These are phyloP conservation scores for Percopsis omiscomaycus DNA, from an alignment of 2,797 vertebrate genomes.

Conservation along the genomic window DNA sequence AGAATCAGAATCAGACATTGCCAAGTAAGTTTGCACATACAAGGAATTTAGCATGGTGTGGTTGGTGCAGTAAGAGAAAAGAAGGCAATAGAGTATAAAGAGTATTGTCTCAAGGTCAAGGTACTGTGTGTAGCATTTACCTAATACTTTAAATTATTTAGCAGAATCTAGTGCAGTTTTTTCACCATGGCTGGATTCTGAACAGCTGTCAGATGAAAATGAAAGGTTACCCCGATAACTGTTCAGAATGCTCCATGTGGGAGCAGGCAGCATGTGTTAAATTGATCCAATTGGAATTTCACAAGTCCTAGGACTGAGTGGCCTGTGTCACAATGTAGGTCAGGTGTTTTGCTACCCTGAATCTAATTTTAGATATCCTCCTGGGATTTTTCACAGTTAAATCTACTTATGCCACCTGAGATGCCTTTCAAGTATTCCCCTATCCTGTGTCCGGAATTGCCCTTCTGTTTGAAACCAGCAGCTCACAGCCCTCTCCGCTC, in stretches of 20 bases:
- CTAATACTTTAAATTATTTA: no score
- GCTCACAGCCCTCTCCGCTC: no score
- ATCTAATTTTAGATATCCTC: slow-evolving; percentile 23
- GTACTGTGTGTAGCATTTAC: no score
- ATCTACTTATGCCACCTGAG: background rate
- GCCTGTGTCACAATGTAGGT: slow-evolving; percentile 25
- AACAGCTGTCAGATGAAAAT: slow-evolving; percentile 8
- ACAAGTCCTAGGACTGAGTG: slow-evolving; percentile 31
- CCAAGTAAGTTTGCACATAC: no score
- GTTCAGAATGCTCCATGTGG: background rate
- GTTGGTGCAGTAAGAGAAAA: no score
- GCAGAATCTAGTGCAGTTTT: no score
- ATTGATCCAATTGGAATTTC: slow-evolving; percentile 30
- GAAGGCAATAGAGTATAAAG: no score
- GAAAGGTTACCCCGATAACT: background rate
- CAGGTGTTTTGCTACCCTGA: slow-evolving; percentile 21
- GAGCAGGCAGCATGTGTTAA: slow-evolving; percentile 17
- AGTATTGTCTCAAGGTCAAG: no score
- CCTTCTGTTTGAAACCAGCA: no score
- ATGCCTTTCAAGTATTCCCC: slow-evolving; percentile 2
- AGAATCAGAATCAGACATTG: no score
- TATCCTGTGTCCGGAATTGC: background rate
- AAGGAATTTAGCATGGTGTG: no score
- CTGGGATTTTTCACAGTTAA: slow-evolving; percentile 2
- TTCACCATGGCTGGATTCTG: background rate